Evolutionary conservation across 2,797 vertebrate species (phyloP).

Genomic region (Spheniscus humboldti): DNA sequence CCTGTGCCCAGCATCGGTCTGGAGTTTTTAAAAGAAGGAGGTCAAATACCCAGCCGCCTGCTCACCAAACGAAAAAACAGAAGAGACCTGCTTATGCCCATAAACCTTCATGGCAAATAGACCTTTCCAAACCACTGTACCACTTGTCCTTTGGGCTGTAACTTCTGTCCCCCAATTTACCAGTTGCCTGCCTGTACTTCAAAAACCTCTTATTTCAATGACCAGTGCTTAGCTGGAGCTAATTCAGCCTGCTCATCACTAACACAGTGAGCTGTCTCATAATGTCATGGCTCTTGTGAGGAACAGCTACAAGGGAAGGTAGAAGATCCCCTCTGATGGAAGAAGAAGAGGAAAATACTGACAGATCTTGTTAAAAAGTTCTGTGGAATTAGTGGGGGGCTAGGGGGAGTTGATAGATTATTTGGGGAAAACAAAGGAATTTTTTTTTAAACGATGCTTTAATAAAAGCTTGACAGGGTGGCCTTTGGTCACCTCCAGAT

Average conservation of each 20-base stretch:
- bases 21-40: neutral
- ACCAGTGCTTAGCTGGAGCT: neutral
- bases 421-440: neutral
- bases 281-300: neutral
- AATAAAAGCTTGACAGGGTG: neutral
- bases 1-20: neutral
- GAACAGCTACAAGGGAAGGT: neutral
- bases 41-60: neutral
- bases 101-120: neutral
- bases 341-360: neutral
- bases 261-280: neutral
- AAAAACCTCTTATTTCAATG: neutral
- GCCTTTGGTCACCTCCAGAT: neutral
- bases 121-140: neutral
- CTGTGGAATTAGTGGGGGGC: neutral
- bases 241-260: neutral
- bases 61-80: neutral
- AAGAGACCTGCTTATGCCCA: neutral
- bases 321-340: neutral
- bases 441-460: neutral
- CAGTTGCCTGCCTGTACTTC: neutral
- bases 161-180: neutral
- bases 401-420: neutral
- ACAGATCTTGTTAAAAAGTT: neutral
- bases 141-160: neutral